Evolutionary conservation across 2,797 vertebrate species (phyloP), one percentile per base, ranked within the genome.

Genomic region (Anabas testudineus): DNA sequence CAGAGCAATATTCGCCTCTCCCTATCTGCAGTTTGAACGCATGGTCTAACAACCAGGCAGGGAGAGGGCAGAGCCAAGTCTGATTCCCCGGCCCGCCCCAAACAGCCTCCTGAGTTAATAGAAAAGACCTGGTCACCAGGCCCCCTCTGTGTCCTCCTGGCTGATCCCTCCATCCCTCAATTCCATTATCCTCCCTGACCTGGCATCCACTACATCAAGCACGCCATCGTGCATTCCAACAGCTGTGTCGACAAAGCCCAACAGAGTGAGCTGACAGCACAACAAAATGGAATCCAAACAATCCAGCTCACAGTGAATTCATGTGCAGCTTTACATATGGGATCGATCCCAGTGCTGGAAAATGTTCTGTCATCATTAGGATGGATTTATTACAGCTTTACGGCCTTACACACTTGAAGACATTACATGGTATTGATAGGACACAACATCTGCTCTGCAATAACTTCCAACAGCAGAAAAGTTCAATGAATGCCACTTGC

Each of bases 151-250:
- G 60, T 70, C 80, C 83, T 71, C 49, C 58, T 30, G 59, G 57
- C 89, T 67, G 81, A 87, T 87, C 80, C 86, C 62, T 74, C 67
- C 63, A 83, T 86, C 78, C 83, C 75, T 88, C 83, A 68, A 76
- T 92, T 92, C 90, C 88, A 94, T 93, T 94, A 93, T 85, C 82
- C 86, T 67, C 55, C 42, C 83, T 81, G 88, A 91, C 91, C 91
- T 28, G 19, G 24, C 62, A 37, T 82, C 82, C 80, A 87, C 88
- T 91, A 90, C 90, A 91, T 89, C 91, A 87, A 72, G 82, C 82
- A 58, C 36, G 64, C 80, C 88, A 72, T 86, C 90, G 48, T 71
- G 81, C 84, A 86, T 88, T 72, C 75, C 81, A 79, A 72, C 78
- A 67, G 66, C 81, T 59, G 59, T 63, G 79, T 71, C 34, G 71